These are phyloP conservation scores for Onychostoma macrolepis DNA, from an alignment of 2,113 vertebrate species.

Conservation along the genomic window DNA sequence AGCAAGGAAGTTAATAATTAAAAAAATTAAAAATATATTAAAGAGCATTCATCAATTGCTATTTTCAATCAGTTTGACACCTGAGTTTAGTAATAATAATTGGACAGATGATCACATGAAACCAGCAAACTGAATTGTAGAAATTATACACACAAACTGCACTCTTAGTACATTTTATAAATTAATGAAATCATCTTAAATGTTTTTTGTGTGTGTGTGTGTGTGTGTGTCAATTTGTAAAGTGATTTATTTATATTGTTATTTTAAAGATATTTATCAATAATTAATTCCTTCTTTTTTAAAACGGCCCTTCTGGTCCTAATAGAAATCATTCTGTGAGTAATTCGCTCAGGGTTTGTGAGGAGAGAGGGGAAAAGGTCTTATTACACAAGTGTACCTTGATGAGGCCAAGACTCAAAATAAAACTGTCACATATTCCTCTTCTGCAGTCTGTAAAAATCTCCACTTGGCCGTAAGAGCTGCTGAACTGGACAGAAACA, in stretches of 20 bases:
- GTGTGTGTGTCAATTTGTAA: background rate
- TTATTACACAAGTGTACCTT: constrained; percentile 39
- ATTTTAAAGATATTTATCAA: background rate
- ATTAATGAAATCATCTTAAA: background rate
- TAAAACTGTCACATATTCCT: constrained; percentile 51
- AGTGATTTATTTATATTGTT: background rate
- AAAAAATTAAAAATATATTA: no score
- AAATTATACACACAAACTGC: background rate
- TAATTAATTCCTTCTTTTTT: background rate
- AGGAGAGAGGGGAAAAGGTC: constrained; percentile 21
- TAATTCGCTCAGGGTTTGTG: background rate
- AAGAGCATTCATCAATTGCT: background rate
- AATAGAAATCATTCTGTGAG: background rate
- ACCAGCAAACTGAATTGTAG: background rate
- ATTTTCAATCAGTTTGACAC: background rate
- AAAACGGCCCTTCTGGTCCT: background rate
- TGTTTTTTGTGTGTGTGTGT: no score
- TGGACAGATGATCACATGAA: background rate
- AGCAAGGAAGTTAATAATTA: no score
- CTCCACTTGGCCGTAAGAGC: constrained; percentile 7
- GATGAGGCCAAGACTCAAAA: constrained; percentile 17
- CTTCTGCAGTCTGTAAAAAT: constrained; percentile 43
- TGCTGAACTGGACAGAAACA: background rate
- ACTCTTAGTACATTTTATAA: background rate
- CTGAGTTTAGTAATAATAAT: background rate